These are phyloP conservation scores for Cephalopachus bancanus DNA, from an alignment of 2,797 vertebrate species.

Conservation along the genomic window DNA sequence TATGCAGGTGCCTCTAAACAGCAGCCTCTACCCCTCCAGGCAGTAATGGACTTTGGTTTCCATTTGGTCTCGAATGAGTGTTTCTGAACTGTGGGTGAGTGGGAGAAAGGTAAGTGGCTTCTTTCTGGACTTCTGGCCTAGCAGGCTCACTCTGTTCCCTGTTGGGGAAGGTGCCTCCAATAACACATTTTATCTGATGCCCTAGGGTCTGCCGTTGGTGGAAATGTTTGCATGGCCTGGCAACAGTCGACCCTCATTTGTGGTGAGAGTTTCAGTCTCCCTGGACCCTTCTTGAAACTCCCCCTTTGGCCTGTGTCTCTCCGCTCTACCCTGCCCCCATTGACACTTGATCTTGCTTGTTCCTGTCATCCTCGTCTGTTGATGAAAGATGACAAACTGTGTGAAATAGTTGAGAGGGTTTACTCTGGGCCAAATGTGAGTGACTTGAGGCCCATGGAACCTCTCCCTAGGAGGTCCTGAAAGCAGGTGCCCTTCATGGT, in stretches of 20 bases:
- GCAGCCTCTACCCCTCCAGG: not conserved
- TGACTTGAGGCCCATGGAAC: too few species aligned
- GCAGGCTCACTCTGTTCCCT: not conserved
- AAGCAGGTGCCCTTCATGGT: too few species aligned
- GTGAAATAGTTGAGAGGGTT: too few species aligned
- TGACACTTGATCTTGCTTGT: not conserved
- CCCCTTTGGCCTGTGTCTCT: too few species aligned
- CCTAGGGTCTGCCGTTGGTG: not conserved
- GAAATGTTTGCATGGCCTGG: too few species aligned
- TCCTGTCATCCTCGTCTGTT: too few species aligned
- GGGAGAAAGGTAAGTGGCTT: fast-evolving
- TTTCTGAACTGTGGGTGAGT: not conserved
- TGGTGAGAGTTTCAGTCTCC: not conserved
- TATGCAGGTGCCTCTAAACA: not conserved
- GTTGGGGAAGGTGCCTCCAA: not conserved
- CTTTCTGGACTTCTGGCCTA: too few species aligned
- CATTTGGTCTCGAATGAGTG: not conserved
- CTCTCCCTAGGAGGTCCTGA: too few species aligned
- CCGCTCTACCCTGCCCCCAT: not conserved
- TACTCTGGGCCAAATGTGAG: too few species aligned
- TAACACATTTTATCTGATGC: too few species aligned
- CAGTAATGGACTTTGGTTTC: not conserved
- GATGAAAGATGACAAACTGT: too few species aligned
- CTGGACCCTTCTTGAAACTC: not conserved
- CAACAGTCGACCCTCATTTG: not conserved